Percentiles rank a stretch among this genome's conserved stretches.
Evolutionary conservation across 1,140 invertebrate species (phyloP).

Genomic region (Drepana arcuata): DNA sequence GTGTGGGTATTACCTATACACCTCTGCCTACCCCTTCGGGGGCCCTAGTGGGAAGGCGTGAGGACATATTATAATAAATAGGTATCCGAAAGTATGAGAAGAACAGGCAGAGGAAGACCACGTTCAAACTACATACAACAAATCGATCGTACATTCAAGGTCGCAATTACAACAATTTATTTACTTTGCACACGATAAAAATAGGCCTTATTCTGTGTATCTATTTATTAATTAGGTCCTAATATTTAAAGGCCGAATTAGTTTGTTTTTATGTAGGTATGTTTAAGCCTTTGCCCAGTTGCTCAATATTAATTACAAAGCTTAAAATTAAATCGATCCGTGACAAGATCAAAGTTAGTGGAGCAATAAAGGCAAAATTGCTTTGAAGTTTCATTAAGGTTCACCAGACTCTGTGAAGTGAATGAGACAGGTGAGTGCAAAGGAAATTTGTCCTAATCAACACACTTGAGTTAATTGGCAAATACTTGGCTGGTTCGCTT

Average conservation of each 20-base stretch:
- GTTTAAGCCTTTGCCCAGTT: too few relatives aligned
- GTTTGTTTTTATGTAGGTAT: too few relatives aligned
- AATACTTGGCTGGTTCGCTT: slow-evolving; percentile 12
- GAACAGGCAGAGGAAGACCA: too few relatives aligned
- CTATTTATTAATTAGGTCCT: not conserved
- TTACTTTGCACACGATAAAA: slow-evolving; percentile 1
- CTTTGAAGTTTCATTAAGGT: slow-evolving; percentile 34
- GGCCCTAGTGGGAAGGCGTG: too few relatives aligned
- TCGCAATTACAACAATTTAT: too few relatives aligned
- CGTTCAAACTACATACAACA: too few relatives aligned
- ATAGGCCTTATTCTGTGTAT: not conserved
- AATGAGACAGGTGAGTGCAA: slow-evolving; percentile 7
- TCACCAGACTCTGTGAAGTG: slow-evolving; percentile 20
- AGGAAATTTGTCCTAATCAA: slow-evolving; percentile 16
- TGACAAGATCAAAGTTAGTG: slow-evolving; percentile 32
- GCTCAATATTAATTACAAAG: slow-evolving; percentile 39
- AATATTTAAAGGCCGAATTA: too few relatives aligned
- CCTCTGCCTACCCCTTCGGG: too few relatives aligned
- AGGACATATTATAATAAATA: too few relatives aligned
- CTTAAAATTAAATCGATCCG: slow-evolving; percentile 36
- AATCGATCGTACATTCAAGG: too few relatives aligned
- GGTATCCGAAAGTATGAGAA: too few relatives aligned
- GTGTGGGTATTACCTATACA: too few relatives aligned
- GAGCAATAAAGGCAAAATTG: slow-evolving; percentile 36
- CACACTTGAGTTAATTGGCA: slow-evolving; percentile 19